Evolutionary conservation across 2,888 invertebrate genomes (phyloP), one percentile per base, ranked within the genome.

Genomic region (Cryptosula pallasiana): DNA sequence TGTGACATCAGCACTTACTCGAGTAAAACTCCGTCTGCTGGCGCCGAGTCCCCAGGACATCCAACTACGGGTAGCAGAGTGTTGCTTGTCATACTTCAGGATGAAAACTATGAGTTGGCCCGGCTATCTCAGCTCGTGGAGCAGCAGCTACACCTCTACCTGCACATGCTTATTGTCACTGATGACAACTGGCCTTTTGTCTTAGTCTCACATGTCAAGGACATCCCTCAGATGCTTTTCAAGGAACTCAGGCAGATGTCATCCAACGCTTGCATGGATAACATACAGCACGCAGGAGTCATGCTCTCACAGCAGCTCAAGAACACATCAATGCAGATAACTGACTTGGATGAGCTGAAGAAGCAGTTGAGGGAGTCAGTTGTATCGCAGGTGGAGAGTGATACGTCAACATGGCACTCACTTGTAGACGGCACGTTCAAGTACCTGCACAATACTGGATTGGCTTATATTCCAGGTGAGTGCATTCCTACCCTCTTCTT

Each of bases 391-490:
- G 2, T 32, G 25, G 63, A 63, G 63, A 32, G 20, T 20, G 63
- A 32, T 34, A 20, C 20, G 32, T 29, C 29, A 9, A 27, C 20
- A 9, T 63, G 25, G 3, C 32, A 63, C 25, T 29, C n/a, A 3
- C 13, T 63, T 16, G 20, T 32, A 9, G 9, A 20, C 27, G 63
- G 63, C 5, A 34, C 63, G 1, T 27, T 63, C 3, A 27, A 34
- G 2, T 63, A 63, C 34, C 27, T 63, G 32, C 29, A 63, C 1
- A 63, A 63, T 34, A 27, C 32, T 32, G 63, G 63, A 2, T 32
- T 63, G 16, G 63, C 63, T 32, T 63, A 63, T 32, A 27, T 63
- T 9, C 32, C 63, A 32, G 63, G 63, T 63, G n/a, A n/a, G n/a
- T n/a, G n/a, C n/a, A n/a, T n/a, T n/a, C n/a, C n/a, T n/a, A n/a